Evolutionary conservation across 2,888 invertebrate genomes (phyloP).

Genomic region (Xestia c-nigrum): DNA sequence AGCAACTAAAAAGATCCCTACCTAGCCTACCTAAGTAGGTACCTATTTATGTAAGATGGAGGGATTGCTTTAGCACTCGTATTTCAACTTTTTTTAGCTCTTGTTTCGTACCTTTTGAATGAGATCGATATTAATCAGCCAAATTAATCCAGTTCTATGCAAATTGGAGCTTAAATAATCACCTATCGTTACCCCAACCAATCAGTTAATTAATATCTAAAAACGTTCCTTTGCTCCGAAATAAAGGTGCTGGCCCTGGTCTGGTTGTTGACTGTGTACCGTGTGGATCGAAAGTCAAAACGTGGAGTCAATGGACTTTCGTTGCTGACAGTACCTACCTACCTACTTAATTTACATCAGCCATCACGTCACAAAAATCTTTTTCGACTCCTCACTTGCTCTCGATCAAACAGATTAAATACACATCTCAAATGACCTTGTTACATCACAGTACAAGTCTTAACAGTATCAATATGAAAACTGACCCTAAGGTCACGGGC

Average conservation of each 20-base stretch:
- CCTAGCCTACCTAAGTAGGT: neutral
- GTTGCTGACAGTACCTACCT: neutral
- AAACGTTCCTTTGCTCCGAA: neutral
- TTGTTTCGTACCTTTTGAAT: neutral
- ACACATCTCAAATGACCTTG: slow-evolving; percentile 42
- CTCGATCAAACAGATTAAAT: slow-evolving; percentile 15
- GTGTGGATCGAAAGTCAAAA: neutral
- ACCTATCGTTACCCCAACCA: neutral
- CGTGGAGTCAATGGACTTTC: neutral
- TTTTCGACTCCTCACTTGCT: neutral
- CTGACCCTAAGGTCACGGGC: slow-evolving; percentile 79
- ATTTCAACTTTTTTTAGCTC: neutral
- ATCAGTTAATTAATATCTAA: neutral
- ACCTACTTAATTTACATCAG: neutral
- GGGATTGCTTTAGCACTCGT: neutral
- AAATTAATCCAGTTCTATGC: neutral
- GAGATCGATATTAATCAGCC: neutral
- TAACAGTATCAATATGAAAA: slow-evolving; percentile 75
- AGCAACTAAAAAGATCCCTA: neutral
- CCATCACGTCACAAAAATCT: neutral
- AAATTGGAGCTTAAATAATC: neutral
- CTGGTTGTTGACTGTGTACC: neutral
- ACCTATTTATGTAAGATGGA: neutral
- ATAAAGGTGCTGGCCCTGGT: neutral
- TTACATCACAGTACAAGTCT: slow-evolving; percentile 72